Evolutionary conservation across 2,797 vertebrate genomes (phyloP), one percentile per base, ranked within the genome.

Genomic region (Hoplostethus mediterraneus): DNA sequence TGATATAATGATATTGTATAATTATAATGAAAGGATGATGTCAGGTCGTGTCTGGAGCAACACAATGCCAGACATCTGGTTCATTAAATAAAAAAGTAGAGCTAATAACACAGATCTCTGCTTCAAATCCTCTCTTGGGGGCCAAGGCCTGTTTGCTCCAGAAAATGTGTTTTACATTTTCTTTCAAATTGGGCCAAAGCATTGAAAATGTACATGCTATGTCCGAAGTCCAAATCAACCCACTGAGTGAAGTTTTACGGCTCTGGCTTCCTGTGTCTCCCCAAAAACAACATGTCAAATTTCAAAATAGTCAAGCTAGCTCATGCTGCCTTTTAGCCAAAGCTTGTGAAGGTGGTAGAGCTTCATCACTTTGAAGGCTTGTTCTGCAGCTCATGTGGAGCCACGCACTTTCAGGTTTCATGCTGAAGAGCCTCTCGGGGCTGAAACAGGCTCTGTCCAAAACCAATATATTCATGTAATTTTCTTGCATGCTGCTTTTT

Each of bases 61-160:
- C 2, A 30, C 10, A 36, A 61, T 5, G 6, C 14, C 5, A 30
- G n/a, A 76, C 38, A 69, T 62, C 28, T 74, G 47, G 42, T 14
- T 67, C 40, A 68, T 33, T 55, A 5, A 57, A 58, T 33, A 36
- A 36, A 36, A 7, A 36, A 65, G 62, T 12, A 49, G 4, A 16
- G 57, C 49, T 36, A 61, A 58, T 54, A 61, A 63, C n/a, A 65
- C 11, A 73, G 36, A 44, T 55, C 38, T 47, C 30, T 66, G 47
- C 17, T 64, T 59, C 48, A 65, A 73, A 79, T 73, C 67, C 14
- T 67, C 42, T 77, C 64, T 25, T 21, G 25, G 33, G 17, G n/a
- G 69, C 62, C 44, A 31, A 44, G 6, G 17, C 63, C 14, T 58
- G 48, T 64, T 64, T 63, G 47, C 11, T 75, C 7, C 58, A 74